These are phyloP conservation scores for Menura novaehollandiae DNA, from an alignment of 2,113 vertebrate species.

Conservation along the genomic window DNA sequence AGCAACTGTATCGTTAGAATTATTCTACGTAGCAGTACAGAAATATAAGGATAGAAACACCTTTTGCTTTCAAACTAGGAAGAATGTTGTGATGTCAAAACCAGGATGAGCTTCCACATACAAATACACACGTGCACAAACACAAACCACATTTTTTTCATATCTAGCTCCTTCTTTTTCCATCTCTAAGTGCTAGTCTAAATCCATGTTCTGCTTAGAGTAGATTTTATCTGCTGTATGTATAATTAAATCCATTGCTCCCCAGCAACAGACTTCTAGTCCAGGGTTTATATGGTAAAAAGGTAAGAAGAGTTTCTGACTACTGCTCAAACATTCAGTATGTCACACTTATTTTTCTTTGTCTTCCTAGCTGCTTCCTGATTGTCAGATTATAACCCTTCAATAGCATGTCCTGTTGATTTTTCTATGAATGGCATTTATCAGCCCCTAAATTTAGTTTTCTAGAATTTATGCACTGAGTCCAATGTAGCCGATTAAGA, in stretches of 20 bases:
- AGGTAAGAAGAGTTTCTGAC: neutral
- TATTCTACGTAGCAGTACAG: neutral
- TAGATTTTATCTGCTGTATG: neutral
- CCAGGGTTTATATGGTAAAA: neutral
- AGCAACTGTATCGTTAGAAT: neutral
- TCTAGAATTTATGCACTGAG: neutral
- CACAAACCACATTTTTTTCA: accelerated
- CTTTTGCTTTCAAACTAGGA: neutral
- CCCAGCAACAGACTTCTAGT: neutral
- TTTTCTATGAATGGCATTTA: neutral
- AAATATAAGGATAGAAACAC: neutral
- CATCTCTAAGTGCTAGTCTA: neutral
- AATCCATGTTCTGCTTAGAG: neutral
- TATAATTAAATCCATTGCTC: neutral
- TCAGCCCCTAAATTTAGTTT: neutral
- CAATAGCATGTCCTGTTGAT: neutral
- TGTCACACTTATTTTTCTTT: neutral
- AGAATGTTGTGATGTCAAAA: neutral
- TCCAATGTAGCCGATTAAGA: neutral
- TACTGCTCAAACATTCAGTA: neutral
- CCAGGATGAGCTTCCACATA: neutral
- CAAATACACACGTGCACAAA: neutral
- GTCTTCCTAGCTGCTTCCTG: neutral
- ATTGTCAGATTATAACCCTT: neutral
- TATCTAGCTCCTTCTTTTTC: neutral